Base-by-base conservation (phyloP, 2,113 vertebrate genomes). In the Chaetorhynchus papuensis region DNA sequence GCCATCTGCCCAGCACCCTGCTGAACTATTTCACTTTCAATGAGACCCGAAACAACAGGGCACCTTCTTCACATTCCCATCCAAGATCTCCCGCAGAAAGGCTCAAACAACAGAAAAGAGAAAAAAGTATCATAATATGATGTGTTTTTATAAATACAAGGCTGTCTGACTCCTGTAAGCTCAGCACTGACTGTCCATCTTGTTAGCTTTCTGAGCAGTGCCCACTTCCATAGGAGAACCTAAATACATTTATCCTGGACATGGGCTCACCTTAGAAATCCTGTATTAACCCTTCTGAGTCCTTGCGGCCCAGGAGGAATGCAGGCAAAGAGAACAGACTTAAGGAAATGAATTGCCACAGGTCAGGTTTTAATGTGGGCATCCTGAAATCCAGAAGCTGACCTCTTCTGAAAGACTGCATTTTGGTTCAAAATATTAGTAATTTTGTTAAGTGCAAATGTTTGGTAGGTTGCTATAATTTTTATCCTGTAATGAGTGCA, bases 181-280 rank as follows among this genome's bases (percentile, higher is more conserved):
- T n/a, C 57, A 83, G 15, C 1, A 0, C 27, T 79, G 31, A 2
- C 21, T n/a, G 4, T 17, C 15, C 5, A 5, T 54, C 15, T 31
- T 50, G 4, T n/a, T 71, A 42, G 16, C 10, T 68, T 64, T 59
- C 69, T 68, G 54, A 68, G 31, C 74, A 72, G 35, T 16, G 22
- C 31, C 24, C 33, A 24, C 8, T n/a, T 84, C 74, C 35, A n/a
- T 1, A 27, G 47, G 23, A 64, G 33, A 54, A 31, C 45, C 14
- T 49, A 28, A 24, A 22, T 35, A 14, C 1, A 1, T 6, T 81
- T 59, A 9, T 19, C 64, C 56, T 26, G 45, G 35, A 45, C 49
- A 45, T n/a, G 28, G 33, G 15, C 3, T 83, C 20, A 13, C 37
- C 41, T 61, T 5, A 33, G 27, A 66, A 75, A 92, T 57, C 22